Evolutionary conservation across 2,888 invertebrate genomes (phyloP).

Genomic region (Nomada ferruginata): DNA sequence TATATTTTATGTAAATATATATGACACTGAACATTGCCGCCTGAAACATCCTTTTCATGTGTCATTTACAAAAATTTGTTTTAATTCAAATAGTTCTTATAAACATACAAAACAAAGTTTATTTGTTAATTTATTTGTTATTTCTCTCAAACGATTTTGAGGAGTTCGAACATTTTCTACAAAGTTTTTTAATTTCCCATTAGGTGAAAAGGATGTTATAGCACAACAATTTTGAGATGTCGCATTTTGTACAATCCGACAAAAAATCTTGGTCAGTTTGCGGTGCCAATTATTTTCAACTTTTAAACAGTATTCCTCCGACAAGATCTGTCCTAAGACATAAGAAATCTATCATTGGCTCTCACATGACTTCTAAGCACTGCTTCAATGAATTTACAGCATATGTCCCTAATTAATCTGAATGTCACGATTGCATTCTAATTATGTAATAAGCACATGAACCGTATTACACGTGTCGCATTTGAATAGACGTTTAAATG

Average conservation of each 20-base stretch:
- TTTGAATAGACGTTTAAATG: conserved; percentile 49
- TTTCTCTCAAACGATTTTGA: not conserved
- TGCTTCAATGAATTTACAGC: conserved; percentile 57
- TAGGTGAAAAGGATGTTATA: conserved; percentile 2
- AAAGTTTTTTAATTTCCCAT: not conserved
- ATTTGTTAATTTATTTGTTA: not conserved
- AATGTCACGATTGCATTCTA: conserved; percentile 61
- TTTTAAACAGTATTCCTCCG: conserved; percentile 39
- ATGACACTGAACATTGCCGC: not conserved
- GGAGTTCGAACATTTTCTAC: not conserved
- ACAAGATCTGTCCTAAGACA: conserved; percentile 35
- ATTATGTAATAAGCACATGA: conserved; percentile 54
- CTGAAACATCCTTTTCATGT: conserved; percentile 1
- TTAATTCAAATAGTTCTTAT: not conserved
- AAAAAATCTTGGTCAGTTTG: conserved; percentile 25
- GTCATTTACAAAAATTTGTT: not conserved
- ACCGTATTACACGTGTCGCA: conserved; percentile 51
- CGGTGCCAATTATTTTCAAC: conserved; percentile 37
- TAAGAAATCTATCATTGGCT: conserved; percentile 49
- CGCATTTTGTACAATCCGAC: not conserved
- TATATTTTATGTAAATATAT: conserved; percentile 20
- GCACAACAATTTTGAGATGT: conserved; percentile 8
- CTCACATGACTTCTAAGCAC: conserved; percentile 53
- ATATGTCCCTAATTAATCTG: conserved; percentile 55
- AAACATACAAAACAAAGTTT: not conserved